Conservation (phyloP, 2,888 invertebrate genomes). For the Ormyrus labotus region DNA sequence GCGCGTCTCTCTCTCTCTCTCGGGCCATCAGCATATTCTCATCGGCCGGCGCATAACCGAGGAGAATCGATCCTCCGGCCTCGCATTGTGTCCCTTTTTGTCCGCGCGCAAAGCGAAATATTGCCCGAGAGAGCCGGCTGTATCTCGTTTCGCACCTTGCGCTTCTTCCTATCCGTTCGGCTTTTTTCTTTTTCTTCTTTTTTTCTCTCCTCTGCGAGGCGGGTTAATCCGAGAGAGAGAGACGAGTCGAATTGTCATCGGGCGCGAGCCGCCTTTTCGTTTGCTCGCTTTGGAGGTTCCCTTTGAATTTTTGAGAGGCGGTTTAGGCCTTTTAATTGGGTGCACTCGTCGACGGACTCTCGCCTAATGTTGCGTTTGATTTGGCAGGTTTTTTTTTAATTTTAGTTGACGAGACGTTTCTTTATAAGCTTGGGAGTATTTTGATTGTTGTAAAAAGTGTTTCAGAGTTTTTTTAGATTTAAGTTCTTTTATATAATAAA, state of each 20-base stretch:
- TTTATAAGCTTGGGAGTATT: background rate
- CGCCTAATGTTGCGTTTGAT: no score
- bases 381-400: background rate
- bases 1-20: constrained; percentile 25
- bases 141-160: constrained; percentile 13
- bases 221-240: constrained; percentile 29
- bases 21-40: constrained; percentile 38
- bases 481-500: background rate
- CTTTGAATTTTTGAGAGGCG: constrained; percentile 21
- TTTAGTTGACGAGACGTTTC: background rate
- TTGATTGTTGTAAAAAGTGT: background rate
- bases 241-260: constrained; percentile 41
- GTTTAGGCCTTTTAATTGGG: constrained; percentile 36
- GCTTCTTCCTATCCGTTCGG: constrained; percentile 9
- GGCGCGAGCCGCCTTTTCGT: background rate
- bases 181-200: constrained; percentile 41
- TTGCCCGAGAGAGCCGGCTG: constrained; percentile 49
- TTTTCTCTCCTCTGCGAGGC: constrained; percentile 25
- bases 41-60: constrained; percentile 65
- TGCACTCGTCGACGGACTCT: constrained; percentile 5
- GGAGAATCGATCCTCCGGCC: constrained; percentile 73
- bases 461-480: background rate
- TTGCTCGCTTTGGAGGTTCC: background rate
- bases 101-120: constrained; percentile 69
- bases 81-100: constrained; percentile 74